phyloP scores from a whole-genome alignment of 2,888 invertebrate species.

The Mesorhabditis belari region DNA sequence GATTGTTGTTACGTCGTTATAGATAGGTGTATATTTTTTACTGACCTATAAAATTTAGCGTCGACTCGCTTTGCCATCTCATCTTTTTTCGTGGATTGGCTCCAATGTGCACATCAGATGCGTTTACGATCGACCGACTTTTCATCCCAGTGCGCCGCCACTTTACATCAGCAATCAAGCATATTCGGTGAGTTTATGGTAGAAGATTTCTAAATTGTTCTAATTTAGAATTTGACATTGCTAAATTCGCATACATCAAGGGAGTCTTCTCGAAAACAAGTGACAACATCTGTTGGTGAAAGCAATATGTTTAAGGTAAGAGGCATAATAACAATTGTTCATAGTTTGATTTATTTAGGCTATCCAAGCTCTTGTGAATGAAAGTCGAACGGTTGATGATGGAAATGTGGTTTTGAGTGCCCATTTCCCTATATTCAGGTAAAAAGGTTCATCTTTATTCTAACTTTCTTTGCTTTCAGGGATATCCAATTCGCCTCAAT shows the following conservation, averaged over 20 bases:
- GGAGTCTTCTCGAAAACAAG: conserved; percentile 13
- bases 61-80: neutral
- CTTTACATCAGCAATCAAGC: conserved; percentile 33
- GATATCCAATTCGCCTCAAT: conserved; percentile 45
- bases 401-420: conserved; percentile 29
- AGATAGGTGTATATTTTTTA: no score
- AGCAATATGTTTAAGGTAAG: conserved; percentile 19
- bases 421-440: conserved; percentile 48
- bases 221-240: neutral
- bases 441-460: conserved; percentile 28
- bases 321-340: neutral
- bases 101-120: conserved; percentile 39
- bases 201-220: neutral
- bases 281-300: conserved; percentile 18
- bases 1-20: no score
- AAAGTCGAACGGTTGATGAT: conserved; percentile 28
- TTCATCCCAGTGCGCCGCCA: conserved; percentile 27
- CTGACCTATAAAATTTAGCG: no score
- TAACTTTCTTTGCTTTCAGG: no score
- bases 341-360: neutral
- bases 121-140: conserved; percentile 36
- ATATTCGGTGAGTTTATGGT: conserved; percentile 14
- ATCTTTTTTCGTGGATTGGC: conserved; percentile 21
- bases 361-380: conserved; percentile 38
- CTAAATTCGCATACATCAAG: neutral